A percentile compares a stretch with the other conserved stretches of the same genome.
These are phyloP conservation scores for Pinna nobilis DNA, from an alignment of 1,140 invertebrate genomes.

Conservation along the genomic window DNA sequence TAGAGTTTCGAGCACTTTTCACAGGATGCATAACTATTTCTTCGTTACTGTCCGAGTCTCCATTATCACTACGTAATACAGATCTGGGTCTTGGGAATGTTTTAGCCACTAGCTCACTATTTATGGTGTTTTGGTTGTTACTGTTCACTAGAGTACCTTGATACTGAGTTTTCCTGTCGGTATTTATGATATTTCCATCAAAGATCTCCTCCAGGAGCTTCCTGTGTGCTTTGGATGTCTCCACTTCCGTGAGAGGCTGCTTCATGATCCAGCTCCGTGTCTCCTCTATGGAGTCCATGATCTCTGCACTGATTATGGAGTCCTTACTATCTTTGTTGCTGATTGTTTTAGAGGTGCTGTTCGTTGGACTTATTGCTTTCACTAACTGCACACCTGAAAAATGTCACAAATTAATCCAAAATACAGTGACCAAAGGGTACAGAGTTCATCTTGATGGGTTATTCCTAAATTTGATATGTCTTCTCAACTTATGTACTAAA, in stretches of 20 bases:
- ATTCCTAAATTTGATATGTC: no score
- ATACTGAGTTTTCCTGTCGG: background rate
- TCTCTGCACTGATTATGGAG: constrained; percentile 38
- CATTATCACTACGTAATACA: no score
- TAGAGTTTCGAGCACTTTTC: no score
- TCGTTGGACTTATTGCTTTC: constrained; percentile 39
- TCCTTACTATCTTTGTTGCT: constrained; percentile 59
- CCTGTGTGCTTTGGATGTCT: constrained; percentile 31
- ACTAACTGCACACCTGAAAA: constrained; percentile 48
- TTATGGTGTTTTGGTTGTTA: no score
- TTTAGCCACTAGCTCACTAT: no score
- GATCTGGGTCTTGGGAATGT: no score
- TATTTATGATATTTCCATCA: constrained; percentile 28
- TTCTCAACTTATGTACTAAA: no score
- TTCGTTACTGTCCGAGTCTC: no score
- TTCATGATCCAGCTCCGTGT: constrained; percentile 23
- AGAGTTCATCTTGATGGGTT: no score
- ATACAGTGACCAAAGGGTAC: background rate
- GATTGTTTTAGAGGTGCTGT: constrained; percentile 41
- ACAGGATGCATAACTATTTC: no score
- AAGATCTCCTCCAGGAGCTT: constrained; percentile 33
- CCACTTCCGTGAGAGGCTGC: constrained; percentile 15
- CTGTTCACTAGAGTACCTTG: background rate
- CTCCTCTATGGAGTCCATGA: constrained; percentile 18
- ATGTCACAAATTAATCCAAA: background rate